These are phyloP conservation scores for Drosophila bocqueti DNA, from an alignment of 1,140 invertebrate genomes.

Conservation along the genomic window DNA sequence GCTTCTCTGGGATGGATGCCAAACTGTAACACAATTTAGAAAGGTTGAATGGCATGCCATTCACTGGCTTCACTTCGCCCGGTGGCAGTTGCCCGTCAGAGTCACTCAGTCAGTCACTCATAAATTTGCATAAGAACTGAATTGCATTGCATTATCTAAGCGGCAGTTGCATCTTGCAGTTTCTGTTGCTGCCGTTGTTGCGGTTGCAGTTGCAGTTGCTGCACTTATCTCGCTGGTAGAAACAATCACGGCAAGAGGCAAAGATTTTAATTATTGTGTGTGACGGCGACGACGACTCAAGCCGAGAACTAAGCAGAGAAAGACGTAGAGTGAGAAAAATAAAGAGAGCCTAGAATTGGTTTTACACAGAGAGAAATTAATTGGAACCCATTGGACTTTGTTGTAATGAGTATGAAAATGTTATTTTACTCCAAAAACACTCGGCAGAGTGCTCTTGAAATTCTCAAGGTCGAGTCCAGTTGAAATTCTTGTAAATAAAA, in stretches of 20 bases:
- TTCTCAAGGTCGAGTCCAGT: too few relatives aligned
- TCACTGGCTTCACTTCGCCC: constrained; percentile 48
- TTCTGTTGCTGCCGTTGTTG: constrained; percentile 18
- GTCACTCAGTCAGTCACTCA: constrained; percentile 70
- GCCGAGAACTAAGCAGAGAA: constrained; percentile 24
- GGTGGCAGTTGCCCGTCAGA: constrained; percentile 61
- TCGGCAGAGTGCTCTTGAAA: too few relatives aligned
- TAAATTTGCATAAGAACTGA: constrained; percentile 77
- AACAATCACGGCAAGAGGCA: constrained; percentile 64
- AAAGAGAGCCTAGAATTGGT: constrained; percentile 33
- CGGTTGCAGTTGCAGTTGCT: constrained; percentile 30
- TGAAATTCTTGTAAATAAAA: too few relatives aligned
- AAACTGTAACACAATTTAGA: constrained; percentile 76
- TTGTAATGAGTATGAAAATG: too few relatives aligned
- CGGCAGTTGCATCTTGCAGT: constrained; percentile 44
- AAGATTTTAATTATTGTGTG: constrained; percentile 83
- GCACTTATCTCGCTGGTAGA: constrained; percentile 69
- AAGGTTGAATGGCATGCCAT: constrained; percentile 79
- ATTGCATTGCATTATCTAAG: constrained; percentile 75
- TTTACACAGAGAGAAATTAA: constrained; percentile 1
- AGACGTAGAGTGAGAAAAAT: constrained; percentile 25
- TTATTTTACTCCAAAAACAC: too few relatives aligned
- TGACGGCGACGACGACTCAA: constrained; percentile 49
- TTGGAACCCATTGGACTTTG: too few relatives aligned
- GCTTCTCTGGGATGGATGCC: constrained; percentile 27